Evolutionary conservation across 2,113 vertebrate genomes (phyloP), one percentile per base, ranked within the genome.

Genomic region (Melanerpes formicivorus): DNA sequence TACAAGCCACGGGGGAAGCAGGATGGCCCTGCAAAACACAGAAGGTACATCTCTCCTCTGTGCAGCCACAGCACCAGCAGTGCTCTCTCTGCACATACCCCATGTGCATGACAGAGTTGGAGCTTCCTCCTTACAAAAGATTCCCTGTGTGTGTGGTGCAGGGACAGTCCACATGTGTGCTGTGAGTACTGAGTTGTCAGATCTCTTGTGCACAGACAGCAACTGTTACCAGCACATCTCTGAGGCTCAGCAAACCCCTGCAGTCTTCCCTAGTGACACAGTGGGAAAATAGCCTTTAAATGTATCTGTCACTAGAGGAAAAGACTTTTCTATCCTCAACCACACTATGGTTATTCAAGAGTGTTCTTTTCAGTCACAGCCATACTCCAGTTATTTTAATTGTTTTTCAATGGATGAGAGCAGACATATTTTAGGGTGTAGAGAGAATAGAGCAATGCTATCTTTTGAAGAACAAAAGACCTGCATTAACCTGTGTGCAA

Each of bases 381-480:
- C 40, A 52, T 40, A 93, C 10, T 10, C 69, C 37, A 77, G 76
- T 8, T 77, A 84, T 87, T 91, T 77, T 83, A 29, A 40, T 29
- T 60, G 12, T 64, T 89, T 84, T 87, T 58, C 69, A 50, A 10
- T 29, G 30, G 52, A 64, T 71, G 60, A 78, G 56, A 93, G 23
- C 23, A 77, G 75, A 62, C 1, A 7, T 74, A 82, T 87, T 93
- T 87, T 70, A 87, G n/a, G 42, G 32, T 50, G 42, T 29, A 56
- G 16, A 56, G 80, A 88, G 75, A 67, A 77, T 80, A 80, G 80
- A 69, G 65, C 44, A 80, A 79, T 55, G 60, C 19, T 17, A 46
- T 29, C 40, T 93, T 95, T 90, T 92, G 8, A 90, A 95, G 90
- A 93, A 91, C 83, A 95, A 91, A 93, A 87, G 52, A 30, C 32